Base-by-base conservation (phyloP, 2,888 invertebrate species). In the Drosophila peninsularis region DNA sequence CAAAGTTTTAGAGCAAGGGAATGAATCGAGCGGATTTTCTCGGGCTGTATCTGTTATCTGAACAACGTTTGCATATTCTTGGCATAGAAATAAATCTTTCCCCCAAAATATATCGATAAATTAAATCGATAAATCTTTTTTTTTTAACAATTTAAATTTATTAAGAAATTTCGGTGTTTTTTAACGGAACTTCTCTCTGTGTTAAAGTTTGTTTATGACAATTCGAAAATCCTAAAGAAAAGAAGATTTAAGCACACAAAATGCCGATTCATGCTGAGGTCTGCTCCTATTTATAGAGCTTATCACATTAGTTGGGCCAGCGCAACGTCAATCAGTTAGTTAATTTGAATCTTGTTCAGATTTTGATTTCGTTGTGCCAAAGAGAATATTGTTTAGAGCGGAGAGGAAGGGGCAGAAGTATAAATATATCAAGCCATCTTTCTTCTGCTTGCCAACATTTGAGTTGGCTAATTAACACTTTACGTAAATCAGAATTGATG, bases 381-480 rank as follows among this genome's bases (percentile, higher is more conserved):
- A 50, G 24, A 24, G 36, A 36, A 37, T 52, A 52, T 52, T 24
- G 52, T 27, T 17, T n/a, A n/a, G 37, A 52, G 50, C 36, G n/a
- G 42, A 36, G 21, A n/a, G 34, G 3, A 24, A n/a, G n/a, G n/a
- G n/a, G n/a, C n/a, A n/a, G n/a, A 45, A 45, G 27, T 24, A 36
- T n/a, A 42, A 37, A 24, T 24, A 21, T n/a, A n/a, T n/a, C n/a
- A n/a, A n/a, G n/a, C n/a, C n/a, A n/a, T n/a, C n/a, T n/a, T n/a
- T n/a, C n/a, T n/a, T n/a, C n/a, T n/a, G n/a, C n/a, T n/a, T n/a
- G n/a, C n/a, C n/a, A n/a, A n/a, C n/a, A n/a, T n/a, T n/a, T n/a
- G n/a, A 64, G 75, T 74, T 80, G 80, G 77, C 89, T 87, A 88
- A 88, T 88, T 88, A 88, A 88, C 88, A 88, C 88, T 88, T 88